Conservation (phyloP, 2,888 invertebrate genomes). For the Cosmorhoe ocellata region DNA sequence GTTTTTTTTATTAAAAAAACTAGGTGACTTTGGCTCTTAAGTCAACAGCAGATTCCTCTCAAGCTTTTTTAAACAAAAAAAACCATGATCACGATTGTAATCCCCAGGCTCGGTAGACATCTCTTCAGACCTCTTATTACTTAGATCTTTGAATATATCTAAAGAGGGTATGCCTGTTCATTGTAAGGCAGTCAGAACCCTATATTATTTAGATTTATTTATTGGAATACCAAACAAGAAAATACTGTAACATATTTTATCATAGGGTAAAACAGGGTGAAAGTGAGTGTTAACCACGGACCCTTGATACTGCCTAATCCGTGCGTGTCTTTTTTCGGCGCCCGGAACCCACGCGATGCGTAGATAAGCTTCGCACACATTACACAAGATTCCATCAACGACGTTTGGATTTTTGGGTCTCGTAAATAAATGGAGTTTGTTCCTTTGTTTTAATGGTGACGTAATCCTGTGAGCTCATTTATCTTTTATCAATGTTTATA, state of each 20-base stretch:
- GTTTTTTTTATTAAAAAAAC: too few relatives aligned
- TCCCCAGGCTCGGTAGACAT: too few relatives aligned
- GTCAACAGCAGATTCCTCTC: too few relatives aligned
- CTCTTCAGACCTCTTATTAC: too few relatives aligned
- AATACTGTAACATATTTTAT: neutral
- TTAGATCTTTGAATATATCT: too few relatives aligned
- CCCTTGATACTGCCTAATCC: conserved; percentile 49
- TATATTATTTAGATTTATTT: too few relatives aligned
- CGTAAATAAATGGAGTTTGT: conserved; percentile 18
- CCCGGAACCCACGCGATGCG: conserved; percentile 19
- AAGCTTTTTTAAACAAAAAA: too few relatives aligned
- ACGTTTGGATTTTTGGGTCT: conserved; percentile 17
- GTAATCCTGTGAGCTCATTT: conserved; percentile 15
- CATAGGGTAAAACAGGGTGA: conserved; percentile 3
- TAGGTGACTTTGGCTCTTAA: too few relatives aligned
- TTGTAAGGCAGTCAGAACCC: too few relatives aligned
- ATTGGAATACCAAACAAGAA: too few relatives aligned
- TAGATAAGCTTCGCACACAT: conserved; percentile 29
- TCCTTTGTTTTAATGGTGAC: conserved; percentile 21
- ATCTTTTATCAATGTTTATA: conserved; percentile 15
- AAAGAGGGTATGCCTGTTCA: too few relatives aligned
- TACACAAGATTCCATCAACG: conserved; percentile 37
- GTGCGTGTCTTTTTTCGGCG: conserved; percentile 45
- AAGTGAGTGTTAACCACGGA: conserved; percentile 37
- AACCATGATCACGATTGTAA: too few relatives aligned